A percentile compares a stretch with the other conserved stretches of the same genome.
Evolutionary conservation across 1,140 invertebrate genomes (phyloP).

Genomic region (Drosophila trapezifrons): DNA sequence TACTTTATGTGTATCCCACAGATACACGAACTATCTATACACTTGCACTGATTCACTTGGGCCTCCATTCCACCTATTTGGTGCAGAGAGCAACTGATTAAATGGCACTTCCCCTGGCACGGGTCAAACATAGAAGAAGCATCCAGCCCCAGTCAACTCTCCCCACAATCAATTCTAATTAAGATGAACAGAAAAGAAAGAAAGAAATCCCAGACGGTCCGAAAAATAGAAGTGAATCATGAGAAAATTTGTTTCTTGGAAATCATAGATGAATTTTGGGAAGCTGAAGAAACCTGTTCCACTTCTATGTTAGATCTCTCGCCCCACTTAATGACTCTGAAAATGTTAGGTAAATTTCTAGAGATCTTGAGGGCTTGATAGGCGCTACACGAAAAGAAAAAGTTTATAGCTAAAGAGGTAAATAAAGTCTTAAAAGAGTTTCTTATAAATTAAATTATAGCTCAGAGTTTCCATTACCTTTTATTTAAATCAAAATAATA

Average conservation of each 20-base stretch:
- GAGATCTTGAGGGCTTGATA: constrained; percentile 61
- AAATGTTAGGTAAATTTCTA: constrained; percentile 46
- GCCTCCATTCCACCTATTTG: constrained; percentile 14
- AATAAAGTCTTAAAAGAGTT: neutral
- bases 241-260: constrained; percentile 76
- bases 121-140: constrained; percentile 42
- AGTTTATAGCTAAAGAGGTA: neutral
- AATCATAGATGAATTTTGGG: constrained; percentile 71
- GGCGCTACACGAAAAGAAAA: constrained; percentile 39
- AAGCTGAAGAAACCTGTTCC: constrained; percentile 51
- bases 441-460: neutral
- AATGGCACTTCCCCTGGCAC: constrained; percentile 76
- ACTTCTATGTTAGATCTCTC: constrained; percentile 52
- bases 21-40: constrained; percentile 30
- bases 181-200: constrained; percentile 25
- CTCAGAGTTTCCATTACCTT: too few relatives aligned
- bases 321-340: constrained; percentile 58
- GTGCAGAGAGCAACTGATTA: constrained; percentile 54
- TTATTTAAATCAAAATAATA: too few relatives aligned
- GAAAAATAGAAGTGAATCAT: constrained; percentile 57
- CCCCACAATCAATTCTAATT: constrained; percentile 72
- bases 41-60: constrained; percentile 62
- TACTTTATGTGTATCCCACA: constrained; percentile 66
- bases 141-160: constrained; percentile 24
- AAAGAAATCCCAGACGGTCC: constrained; percentile 14